Conservation (phyloP, 2,888 invertebrate species). For the Amblyjoppa proteus region DNA sequence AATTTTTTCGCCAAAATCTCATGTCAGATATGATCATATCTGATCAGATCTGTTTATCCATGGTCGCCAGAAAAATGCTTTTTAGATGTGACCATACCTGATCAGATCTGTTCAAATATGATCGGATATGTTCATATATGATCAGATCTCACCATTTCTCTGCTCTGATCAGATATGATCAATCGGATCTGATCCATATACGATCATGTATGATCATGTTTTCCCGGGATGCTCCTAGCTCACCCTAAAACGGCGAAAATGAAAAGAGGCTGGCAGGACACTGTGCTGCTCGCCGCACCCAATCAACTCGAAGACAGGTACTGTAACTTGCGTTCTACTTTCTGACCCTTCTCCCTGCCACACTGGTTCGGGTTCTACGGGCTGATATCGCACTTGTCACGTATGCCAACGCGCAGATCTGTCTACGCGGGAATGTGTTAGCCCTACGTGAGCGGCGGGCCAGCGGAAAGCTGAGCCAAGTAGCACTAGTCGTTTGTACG, state of each 20-base stretch:
- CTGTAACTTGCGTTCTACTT: conserved; percentile 9
- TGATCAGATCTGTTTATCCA: too few relatives aligned
- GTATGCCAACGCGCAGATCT: conserved; percentile 53
- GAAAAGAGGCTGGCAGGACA: conserved; percentile 39
- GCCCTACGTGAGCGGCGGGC: conserved; percentile 35
- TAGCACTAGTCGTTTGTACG: conserved; percentile 58
- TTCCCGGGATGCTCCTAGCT: neutral
- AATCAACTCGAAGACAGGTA: conserved; percentile 60
- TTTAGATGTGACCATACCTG: too few relatives aligned
- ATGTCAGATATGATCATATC: too few relatives aligned
- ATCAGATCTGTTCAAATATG: too few relatives aligned
- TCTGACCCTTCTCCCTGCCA: conserved; percentile 41
- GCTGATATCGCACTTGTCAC: conserved; percentile 60
- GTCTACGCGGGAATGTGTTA: conserved; percentile 59
- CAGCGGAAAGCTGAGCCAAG: conserved; percentile 26
- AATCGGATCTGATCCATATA: too few relatives aligned
- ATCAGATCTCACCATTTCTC: too few relatives aligned
- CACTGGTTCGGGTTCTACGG: conserved; percentile 24
- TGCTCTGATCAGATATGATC: too few relatives aligned
- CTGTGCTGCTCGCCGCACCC: conserved; percentile 64
- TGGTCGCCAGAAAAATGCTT: too few relatives aligned
- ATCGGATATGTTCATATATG: too few relatives aligned
- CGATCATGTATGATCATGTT: too few relatives aligned
- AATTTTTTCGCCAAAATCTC: too few relatives aligned
- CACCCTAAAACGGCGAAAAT: conserved; percentile 29